Evolutionary conservation across 2,888 invertebrate genomes (phyloP), one percentile per base, ranked within the genome.

Genomic region (Gymnoscelis rufifasciata): DNA sequence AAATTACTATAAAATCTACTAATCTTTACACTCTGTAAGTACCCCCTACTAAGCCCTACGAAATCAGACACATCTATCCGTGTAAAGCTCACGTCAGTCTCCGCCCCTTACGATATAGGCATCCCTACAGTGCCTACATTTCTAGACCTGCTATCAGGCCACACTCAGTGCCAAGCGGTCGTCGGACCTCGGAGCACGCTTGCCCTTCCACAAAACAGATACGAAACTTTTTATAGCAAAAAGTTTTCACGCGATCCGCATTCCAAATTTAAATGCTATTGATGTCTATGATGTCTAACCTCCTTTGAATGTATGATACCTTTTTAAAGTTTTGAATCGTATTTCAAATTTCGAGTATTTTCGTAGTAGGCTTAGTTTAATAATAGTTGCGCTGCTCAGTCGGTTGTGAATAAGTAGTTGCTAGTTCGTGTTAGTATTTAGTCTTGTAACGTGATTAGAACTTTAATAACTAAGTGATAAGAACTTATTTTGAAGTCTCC

Each of bases 101-200:
- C 35, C 35, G 35, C 35, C 35, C 35, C 15, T 19, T 5, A 13
- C 30, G 27, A 14, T 28, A 27, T 58, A 56, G 46, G 41, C 64
- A 62, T 55, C 54, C 60, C 52, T 59, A n/a, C n/a, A 55, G 57
- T 67, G 66, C 65, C 73, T 77, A 77, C 71, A 77, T 76, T 74
- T 65, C 83, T 82, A 84, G 83, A 82, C 74, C 72, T 71, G 68
- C 66, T 77, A 80, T 78, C 68, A 61, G 60, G 72, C 62, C 51
- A 56, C 53, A 41, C 47, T 47, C 57, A 57, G 68, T 68, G 74
- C 62, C 76, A 78, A 81, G 78, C 79, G 78, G 76, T 65, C 69
- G 62, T 50, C 56, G 58, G 52, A 71, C 70, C 78, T 24, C 19
- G 80, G 59, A 73, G 75, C 83, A 87, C 87, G 86, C 47, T 49